These are phyloP conservation scores for Phlogophora meticulosa DNA, from an alignment of 2,888 invertebrate genomes.

Conservation along the genomic window DNA sequence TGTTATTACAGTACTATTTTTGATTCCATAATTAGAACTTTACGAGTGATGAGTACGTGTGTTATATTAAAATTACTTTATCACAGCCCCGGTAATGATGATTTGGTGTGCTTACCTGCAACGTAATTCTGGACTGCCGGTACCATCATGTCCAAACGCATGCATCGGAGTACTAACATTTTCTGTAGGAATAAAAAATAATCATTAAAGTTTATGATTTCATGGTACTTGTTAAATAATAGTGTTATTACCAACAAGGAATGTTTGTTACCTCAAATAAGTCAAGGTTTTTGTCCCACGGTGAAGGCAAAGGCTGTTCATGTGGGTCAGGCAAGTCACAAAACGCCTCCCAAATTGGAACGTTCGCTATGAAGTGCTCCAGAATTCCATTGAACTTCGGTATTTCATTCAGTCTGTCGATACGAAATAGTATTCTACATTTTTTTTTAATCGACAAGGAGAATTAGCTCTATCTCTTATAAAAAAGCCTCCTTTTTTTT, in stretches of 20 bases:
- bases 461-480: too few relatives aligned
- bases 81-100: background rate
- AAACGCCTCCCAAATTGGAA: slow-evolving; percentile 93
- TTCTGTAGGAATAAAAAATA: slow-evolving; percentile 88
- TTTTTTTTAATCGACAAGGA: background rate
- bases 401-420: slow-evolving; percentile 85
- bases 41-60: background rate
- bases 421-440: slow-evolving; percentile 16
- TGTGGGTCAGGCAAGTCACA: slow-evolving; percentile 95
- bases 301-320: slow-evolving; percentile 92
- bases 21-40: too few relatives aligned
- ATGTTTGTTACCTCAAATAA: slow-evolving; percentile 88
- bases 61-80: background rate
- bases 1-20: too few relatives aligned
- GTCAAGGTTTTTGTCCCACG: slow-evolving; percentile 92
- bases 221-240: background rate
- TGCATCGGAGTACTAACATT: slow-evolving; percentile 94
- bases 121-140: slow-evolving; percentile 94
- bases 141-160: slow-evolving; percentile 97
- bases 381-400: slow-evolving; percentile 91
- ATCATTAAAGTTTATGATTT: background rate
- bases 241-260: background rate
- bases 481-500: too few relatives aligned
- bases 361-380: slow-evolving; percentile 91
- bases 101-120: slow-evolving; percentile 82